Conservation (phyloP, 2,113 vertebrate genomes). For the Pangasianodon gigas region DNA sequence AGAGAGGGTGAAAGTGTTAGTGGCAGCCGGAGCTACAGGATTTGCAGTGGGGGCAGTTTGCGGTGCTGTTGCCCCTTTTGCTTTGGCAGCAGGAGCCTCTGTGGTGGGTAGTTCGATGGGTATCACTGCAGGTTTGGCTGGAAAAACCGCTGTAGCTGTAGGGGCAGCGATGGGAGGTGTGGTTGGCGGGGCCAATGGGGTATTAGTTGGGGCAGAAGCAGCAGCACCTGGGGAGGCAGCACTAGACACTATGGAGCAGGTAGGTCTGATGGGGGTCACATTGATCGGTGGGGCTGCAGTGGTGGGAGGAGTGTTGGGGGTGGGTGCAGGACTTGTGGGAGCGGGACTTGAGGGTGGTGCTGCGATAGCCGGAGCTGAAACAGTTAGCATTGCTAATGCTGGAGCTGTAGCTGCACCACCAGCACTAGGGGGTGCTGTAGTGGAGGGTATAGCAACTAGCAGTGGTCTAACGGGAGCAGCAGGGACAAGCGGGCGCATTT, state of each 20-base stretch:
- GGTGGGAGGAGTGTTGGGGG: slow-evolving; percentile 66
- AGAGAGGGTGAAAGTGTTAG: slow-evolving; percentile 64
- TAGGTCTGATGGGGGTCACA: slow-evolving; percentile 62
- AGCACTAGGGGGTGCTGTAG: slow-evolving; percentile 47
- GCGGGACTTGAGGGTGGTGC: slow-evolving; percentile 59
- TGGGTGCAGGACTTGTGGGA: slow-evolving; percentile 61
- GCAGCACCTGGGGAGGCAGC: slow-evolving; percentile 61
- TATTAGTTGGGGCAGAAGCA: slow-evolving; percentile 62
- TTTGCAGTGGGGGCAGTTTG: slow-evolving; percentile 68
- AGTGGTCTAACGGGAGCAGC: slow-evolving; percentile 35
- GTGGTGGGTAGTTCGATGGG: slow-evolving; percentile 61
- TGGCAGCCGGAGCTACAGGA: slow-evolving; percentile 70
- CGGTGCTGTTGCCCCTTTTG: slow-evolving; percentile 69
- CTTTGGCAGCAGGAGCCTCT: slow-evolving; percentile 67
- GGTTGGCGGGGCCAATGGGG: slow-evolving; percentile 69
- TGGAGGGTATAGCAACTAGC: slow-evolving; percentile 32
- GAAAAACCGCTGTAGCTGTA: slow-evolving; percentile 65
- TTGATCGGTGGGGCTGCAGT: slow-evolving; percentile 67
- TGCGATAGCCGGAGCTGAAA: slow-evolving; percentile 55
- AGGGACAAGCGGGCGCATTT: slow-evolving; percentile 45
- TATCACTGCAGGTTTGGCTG: slow-evolving; percentile 66
- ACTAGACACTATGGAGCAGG: slow-evolving; percentile 65
- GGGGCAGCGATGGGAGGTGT: slow-evolving; percentile 68
- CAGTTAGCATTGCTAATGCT: slow-evolving; percentile 35
- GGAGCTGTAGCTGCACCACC: slow-evolving; percentile 46